A percentile compares a stretch with the other conserved stretches of the same genome.
phyloP scores from a whole-genome alignment of 1,140 invertebrate genomes.

The Brachionus manjavacas region DNA sequence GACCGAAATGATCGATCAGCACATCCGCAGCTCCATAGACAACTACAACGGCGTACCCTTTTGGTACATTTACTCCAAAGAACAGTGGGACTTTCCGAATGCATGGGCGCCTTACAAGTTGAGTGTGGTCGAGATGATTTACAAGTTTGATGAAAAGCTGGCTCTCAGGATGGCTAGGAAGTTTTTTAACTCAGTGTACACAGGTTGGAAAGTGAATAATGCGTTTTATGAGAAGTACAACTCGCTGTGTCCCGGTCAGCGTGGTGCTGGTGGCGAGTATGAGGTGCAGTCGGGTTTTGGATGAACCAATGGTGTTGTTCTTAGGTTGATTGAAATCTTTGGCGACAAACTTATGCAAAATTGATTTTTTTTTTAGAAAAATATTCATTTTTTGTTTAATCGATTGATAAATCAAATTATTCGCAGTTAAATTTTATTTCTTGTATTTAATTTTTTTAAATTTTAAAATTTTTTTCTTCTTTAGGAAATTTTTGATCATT shows the following conservation, averaged over 20 bases:
- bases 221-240: constrained; percentile 88
- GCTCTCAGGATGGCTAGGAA: constrained; percentile 70
- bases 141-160: constrained; percentile 65
- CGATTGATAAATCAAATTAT: background rate
- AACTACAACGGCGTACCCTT: constrained; percentile 69
- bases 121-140: constrained; percentile 66
- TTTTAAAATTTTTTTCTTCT: background rate
- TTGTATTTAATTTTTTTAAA: background rate
- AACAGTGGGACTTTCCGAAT: constrained; percentile 92
- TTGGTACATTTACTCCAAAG: constrained; percentile 71
- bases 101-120: constrained; percentile 82
- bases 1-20: background rate
- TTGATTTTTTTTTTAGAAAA: background rate
- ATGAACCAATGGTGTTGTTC: constrained; percentile 84
- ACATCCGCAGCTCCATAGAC: background rate
- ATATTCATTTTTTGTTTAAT: background rate
- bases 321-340: constrained; percentile 65
- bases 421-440: background rate
- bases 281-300: constrained; percentile 81
- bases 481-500: background rate
- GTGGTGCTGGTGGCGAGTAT: constrained; percentile 84
- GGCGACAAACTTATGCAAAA: background rate
- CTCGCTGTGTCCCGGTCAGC: constrained; percentile 63
- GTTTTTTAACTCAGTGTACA: constrained; percentile 76
- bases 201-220: constrained; percentile 67